Conservation (phyloP, 1,140 invertebrate species). For the Paraescarpia echinospica region DNA sequence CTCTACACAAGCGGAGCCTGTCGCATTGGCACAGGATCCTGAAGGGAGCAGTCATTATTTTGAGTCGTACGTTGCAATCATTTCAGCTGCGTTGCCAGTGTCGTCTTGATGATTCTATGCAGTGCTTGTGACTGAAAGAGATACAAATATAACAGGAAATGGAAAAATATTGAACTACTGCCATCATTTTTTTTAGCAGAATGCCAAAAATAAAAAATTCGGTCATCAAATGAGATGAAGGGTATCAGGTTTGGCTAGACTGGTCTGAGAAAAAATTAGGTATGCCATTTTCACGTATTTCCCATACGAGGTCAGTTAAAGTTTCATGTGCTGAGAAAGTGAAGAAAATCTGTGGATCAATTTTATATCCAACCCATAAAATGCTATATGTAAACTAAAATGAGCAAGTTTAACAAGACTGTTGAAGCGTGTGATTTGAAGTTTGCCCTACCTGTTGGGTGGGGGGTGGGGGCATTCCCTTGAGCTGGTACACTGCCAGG, state of each 20-base stretch:
- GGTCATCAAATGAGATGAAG: too few species aligned
- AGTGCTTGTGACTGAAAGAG: slow-evolving; percentile 38
- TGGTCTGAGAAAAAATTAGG: too few species aligned
- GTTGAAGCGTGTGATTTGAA: not conserved
- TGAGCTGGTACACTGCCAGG: slow-evolving; percentile 53
- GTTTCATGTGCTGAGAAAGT: too few species aligned
- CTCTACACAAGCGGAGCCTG: too few species aligned
- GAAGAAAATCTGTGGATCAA: too few species aligned
- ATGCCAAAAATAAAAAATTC: too few species aligned
- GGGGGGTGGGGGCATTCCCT: slow-evolving; percentile 44
- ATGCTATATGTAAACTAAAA: too few species aligned
- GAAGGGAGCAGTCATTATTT: not conserved
- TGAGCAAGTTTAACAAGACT: not conserved
- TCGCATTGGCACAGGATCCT: not conserved
- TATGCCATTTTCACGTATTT: too few species aligned
- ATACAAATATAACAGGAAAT: not conserved
- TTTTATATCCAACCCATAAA: too few species aligned
- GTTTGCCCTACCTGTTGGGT: slow-evolving; percentile 13
- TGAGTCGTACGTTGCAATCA: not conserved
- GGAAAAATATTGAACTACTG: not conserved
- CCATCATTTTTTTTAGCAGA: too few species aligned
- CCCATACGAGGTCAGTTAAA: too few species aligned
- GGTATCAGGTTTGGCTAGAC: too few species aligned
- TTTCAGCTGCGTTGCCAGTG: slow-evolving; percentile 48
- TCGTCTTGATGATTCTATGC: slow-evolving; percentile 45